Conservation (phyloP, 2,797 vertebrate species). For the Xyrichtys novacula region DNA sequence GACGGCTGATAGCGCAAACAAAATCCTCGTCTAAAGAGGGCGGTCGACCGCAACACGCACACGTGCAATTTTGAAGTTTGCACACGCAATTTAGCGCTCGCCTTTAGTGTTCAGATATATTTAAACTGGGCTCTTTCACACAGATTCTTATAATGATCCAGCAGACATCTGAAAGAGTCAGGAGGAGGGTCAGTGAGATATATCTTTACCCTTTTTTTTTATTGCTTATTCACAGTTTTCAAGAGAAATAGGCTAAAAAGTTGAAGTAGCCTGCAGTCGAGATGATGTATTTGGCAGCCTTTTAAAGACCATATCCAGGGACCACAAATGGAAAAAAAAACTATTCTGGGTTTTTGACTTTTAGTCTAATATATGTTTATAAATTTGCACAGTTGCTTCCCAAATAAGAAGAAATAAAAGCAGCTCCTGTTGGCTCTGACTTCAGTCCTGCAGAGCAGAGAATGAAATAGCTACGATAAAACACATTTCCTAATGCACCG, state of each 20-base stretch:
- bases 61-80: no score
- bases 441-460: conserved; percentile 20
- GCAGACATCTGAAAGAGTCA: conserved; percentile 3
- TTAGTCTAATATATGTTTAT: background rate
- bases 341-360: background rate
- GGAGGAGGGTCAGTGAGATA: conserved; percentile 9
- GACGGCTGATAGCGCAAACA: no score
- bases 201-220: conserved; percentile 4
- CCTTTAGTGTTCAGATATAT: conserved; percentile 6
- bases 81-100: no score
- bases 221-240: conserved; percentile 18
- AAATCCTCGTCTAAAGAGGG: no score
- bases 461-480: conserved; percentile 33
- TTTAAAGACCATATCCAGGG: background rate
- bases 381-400: background rate
- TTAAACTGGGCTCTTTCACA: background rate
- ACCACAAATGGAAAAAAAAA: background rate
- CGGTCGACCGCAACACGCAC: no score
- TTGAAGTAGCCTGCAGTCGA: conserved; percentile 18
- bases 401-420: background rate
- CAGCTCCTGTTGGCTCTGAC: background rate
- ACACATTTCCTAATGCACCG: conserved; percentile 33
- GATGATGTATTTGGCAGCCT: background rate
- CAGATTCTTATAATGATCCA: background rate
- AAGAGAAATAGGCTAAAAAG: conserved; percentile 19